Conservation (phyloP, 1,140 invertebrate species). For the Myzus persicae region DNA sequence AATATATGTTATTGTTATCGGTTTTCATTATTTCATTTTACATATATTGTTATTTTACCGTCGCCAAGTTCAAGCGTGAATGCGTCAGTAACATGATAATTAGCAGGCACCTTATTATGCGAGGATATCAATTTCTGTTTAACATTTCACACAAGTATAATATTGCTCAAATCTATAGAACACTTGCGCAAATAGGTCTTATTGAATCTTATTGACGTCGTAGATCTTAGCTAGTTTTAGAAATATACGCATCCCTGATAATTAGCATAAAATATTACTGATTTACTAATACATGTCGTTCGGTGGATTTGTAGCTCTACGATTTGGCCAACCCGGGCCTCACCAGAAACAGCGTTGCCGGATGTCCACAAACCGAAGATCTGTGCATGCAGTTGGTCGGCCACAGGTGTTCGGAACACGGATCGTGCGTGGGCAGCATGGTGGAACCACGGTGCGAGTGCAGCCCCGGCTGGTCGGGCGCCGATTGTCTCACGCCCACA, state of each 20-base stretch:
- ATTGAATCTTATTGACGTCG: too few species aligned
- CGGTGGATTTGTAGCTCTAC: constrained; percentile 71
- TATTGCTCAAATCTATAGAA: too few species aligned
- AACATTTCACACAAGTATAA: too few species aligned
- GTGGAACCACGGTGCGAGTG: constrained; percentile 89
- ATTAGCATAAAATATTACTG: background rate
- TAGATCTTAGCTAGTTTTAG: background rate
- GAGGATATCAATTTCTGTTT: too few species aligned
- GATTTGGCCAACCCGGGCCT: constrained; percentile 89
- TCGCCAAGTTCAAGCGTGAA: background rate
- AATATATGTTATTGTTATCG: too few species aligned
- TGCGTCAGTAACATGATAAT: too few species aligned
- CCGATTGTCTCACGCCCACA: constrained; percentile 83
- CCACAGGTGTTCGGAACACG: constrained; percentile 87
- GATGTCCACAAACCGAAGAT: constrained; percentile 90
- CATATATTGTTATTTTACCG: background rate
- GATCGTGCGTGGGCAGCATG: constrained; percentile 90
- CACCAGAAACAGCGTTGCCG: constrained; percentile 81
- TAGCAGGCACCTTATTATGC: background rate
- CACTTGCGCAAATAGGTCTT: too few species aligned
- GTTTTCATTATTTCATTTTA: too few species aligned
- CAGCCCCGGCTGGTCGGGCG: constrained; percentile 89
- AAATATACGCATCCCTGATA: background rate
- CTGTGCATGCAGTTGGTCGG: constrained; percentile 83
- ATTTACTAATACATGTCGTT: background rate